A percentile compares a stretch with the other conserved stretches of the same genome.
Evolutionary conservation across 2,797 vertebrate genomes (phyloP).

Genomic region (Gadopsis bispinosus): DNA sequence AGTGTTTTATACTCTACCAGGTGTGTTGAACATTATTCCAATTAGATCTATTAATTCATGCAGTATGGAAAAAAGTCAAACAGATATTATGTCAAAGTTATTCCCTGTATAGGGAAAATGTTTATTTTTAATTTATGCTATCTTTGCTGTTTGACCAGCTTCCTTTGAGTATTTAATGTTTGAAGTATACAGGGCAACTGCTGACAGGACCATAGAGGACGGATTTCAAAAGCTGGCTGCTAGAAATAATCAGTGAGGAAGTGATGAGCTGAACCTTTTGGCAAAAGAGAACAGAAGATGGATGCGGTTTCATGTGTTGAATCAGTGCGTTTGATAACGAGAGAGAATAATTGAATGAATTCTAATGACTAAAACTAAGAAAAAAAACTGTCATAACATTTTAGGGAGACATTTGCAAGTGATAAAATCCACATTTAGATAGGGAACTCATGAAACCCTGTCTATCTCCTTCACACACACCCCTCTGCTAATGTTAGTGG

Average conservation of each 20-base stretch:
- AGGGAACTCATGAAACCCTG: not conserved
- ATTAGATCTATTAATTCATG: not conserved
- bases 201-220: conserved; percentile 19
- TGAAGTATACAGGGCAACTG: conserved; percentile 16
- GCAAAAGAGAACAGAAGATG: conserved; percentile 11
- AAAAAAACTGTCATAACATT: conserved; percentile 10
- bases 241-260: conserved; percentile 26
- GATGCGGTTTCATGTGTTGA: conserved; percentile 1
- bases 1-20: not conserved
- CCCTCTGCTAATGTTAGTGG: conserved; percentile 18
- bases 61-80: not conserved
- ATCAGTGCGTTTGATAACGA: conserved; percentile 19
- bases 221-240: conserved; percentile 37
- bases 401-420: conserved; percentile 29
- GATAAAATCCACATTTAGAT: conserved; percentile 48
- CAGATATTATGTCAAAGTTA: not conserved
- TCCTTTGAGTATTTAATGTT: conserved; percentile 8
- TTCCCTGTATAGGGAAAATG: not conserved
- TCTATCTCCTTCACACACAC: not conserved
- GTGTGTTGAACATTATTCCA: not conserved
- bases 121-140: no score
- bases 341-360: conserved; percentile 4
- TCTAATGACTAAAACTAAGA: conserved; percentile 4
- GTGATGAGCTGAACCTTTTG: conserved; percentile 36
- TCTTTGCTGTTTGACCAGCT: conserved; percentile 9